Evolutionary conservation across 2,888 invertebrate species (phyloP).

Genomic region (Neoascia interrupta): DNA sequence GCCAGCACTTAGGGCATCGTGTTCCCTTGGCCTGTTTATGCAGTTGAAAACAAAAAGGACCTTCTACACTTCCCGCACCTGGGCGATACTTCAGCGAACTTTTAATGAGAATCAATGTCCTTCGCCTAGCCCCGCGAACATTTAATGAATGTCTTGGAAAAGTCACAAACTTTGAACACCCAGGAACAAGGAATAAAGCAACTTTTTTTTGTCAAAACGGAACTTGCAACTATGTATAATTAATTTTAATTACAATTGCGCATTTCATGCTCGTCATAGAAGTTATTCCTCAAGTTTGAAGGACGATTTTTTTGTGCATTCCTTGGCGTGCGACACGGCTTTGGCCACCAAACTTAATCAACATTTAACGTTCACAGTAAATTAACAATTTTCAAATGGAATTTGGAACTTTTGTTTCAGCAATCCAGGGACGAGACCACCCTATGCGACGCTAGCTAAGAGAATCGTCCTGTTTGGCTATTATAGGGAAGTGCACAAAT

Average conservation of each 20-base stretch:
- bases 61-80: slow-evolving; percentile 40
- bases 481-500: slow-evolving; percentile 25
- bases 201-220: not conserved
- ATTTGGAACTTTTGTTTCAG: slow-evolving; percentile 61
- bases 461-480: slow-evolving; percentile 30
- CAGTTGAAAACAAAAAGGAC: slow-evolving; percentile 13
- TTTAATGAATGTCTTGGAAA: slow-evolving; percentile 59
- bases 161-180: slow-evolving; percentile 56
- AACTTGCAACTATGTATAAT: slow-evolving; percentile 52
- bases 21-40: slow-evolving; percentile 2
- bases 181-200: not conserved
- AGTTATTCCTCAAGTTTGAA: slow-evolving; percentile 54
- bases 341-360: slow-evolving; percentile 52
- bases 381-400: slow-evolving; percentile 56
- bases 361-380: slow-evolving; percentile 58
- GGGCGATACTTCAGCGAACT: slow-evolving; percentile 50
- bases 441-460: slow-evolving; percentile 24
- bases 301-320: slow-evolving; percentile 43
- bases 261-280: slow-evolving; percentile 63
- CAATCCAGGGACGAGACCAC: slow-evolving; percentile 37
- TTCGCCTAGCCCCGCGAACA: no score
- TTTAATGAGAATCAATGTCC: slow-evolving; percentile 52
- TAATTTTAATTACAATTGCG: slow-evolving; percentile 68
- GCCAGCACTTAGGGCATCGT: slow-evolving; percentile 6
- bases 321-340: slow-evolving; percentile 36